phyloP scores from a whole-genome alignment of 2,888 invertebrate genomes.

The Exephanes ischioxanthus region DNA sequence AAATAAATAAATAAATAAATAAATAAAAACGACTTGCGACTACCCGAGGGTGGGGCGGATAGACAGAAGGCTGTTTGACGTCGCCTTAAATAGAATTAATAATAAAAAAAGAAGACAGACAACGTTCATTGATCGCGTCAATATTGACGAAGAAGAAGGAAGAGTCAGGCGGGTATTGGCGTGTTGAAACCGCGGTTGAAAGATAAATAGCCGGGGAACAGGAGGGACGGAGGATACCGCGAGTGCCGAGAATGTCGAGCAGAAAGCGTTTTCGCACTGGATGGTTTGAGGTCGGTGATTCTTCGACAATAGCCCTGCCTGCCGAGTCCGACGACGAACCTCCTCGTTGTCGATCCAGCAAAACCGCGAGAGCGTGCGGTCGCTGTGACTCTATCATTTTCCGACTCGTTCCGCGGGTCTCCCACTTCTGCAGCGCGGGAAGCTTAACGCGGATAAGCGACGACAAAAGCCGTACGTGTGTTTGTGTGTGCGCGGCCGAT shows the following conservation, averaged over 20 bases:
- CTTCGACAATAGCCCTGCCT: slow-evolving; percentile 40
- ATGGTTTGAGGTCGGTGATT: slow-evolving; percentile 61
- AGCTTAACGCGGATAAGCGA: slow-evolving; percentile 58
- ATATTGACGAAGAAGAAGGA: slow-evolving; percentile 7
- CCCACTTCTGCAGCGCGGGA: slow-evolving; percentile 69
- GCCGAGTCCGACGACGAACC: slow-evolving; percentile 8
- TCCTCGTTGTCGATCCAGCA: slow-evolving; percentile 40
- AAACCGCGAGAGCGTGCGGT: slow-evolving; percentile 12
- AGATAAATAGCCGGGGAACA: slow-evolving; percentile 27
- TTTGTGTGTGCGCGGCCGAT: neutral
- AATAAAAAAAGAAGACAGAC: neutral
- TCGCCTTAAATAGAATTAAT: neutral
- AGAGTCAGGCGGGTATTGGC: slow-evolving; percentile 33
- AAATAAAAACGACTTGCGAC: too few species aligned
- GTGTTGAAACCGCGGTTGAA: neutral
- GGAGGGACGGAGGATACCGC: slow-evolving; percentile 24
- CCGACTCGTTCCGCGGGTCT: slow-evolving; percentile 54
- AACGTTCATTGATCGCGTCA: slow-evolving; percentile 12
- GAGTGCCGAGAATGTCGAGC: slow-evolving; percentile 35
- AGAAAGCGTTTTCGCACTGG: slow-evolving; percentile 22
- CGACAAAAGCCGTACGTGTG: slow-evolving; percentile 46
- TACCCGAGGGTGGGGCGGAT: neutral
- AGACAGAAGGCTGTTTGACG: neutral
- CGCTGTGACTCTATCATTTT: slow-evolving; percentile 44
- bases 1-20: too few species aligned